phyloP scores from a whole-genome alignment of 2,797 vertebrate genomes.

The Sebastes aleutianus region DNA sequence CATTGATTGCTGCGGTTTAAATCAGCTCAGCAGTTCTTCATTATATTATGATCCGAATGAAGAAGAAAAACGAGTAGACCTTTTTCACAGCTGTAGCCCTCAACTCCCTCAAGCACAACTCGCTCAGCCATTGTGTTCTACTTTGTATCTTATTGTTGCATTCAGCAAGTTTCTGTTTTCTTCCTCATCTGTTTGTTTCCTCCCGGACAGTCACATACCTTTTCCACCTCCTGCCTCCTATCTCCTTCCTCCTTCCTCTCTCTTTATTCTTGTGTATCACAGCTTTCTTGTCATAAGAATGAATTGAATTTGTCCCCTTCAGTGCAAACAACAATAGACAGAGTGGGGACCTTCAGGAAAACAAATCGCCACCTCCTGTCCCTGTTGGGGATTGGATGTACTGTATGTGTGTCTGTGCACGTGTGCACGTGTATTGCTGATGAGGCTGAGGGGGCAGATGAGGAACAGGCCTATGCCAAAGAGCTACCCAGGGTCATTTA shows the following conservation, averaged over 20 bases:
- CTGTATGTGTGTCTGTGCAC: conserved; percentile 63
- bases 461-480: conserved; percentile 92
- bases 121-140: conserved; percentile 30
- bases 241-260: conserved; percentile 65
- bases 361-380: conserved; percentile 92
- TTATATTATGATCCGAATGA: background rate
- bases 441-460: conserved; percentile 87
- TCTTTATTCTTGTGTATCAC: conserved; percentile 82
- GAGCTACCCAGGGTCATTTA: conserved; percentile 94
- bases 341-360: conserved; percentile 97
- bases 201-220: conserved; percentile 83
- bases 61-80: background rate
- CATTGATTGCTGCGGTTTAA: background rate
- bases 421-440: conserved; percentile 72
- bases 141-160: conserved; percentile 68
- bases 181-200: conserved; percentile 80
- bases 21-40: background rate
- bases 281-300: conserved; percentile 97
- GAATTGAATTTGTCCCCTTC: conserved; percentile 99
- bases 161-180: conserved; percentile 86
- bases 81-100: conserved; percentile 38
- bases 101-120: conserved; percentile 37
- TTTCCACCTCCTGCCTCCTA: conserved; percentile 16
- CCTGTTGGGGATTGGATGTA: conserved; percentile 91
- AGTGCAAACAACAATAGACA: conserved; percentile 99